These are phyloP conservation scores for Pseudomyrmex concolor DNA, from an alignment of 1,140 invertebrate species.

Conservation along the genomic window DNA sequence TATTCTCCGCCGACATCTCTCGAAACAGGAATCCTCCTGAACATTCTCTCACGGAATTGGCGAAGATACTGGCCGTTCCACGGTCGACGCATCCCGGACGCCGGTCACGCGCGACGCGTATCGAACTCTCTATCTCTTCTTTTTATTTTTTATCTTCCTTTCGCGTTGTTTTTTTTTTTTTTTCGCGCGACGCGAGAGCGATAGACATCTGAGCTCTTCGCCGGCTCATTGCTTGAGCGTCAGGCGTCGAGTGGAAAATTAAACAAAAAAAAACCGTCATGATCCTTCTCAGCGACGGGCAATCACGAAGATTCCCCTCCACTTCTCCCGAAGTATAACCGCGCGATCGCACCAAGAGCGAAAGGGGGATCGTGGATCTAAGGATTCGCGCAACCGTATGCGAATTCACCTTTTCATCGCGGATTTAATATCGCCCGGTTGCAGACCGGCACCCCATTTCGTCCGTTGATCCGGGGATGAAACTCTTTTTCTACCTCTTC, in stretches of 20 bases:
- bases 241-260: slow-evolving; percentile 66
- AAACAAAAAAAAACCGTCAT: slow-evolving; percentile 74
- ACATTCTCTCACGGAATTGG: slow-evolving; percentile 28
- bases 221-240: neutral
- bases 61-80: neutral
- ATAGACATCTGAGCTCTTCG: slow-evolving; percentile 1
- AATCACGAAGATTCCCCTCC: slow-evolving; percentile 71
- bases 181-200: neutral
- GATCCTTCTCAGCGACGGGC: slow-evolving; percentile 71
- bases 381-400: slow-evolving; percentile 54
- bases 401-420: slow-evolving; percentile 71
- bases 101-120: slow-evolving; percentile 43
- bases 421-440: slow-evolving; percentile 74
- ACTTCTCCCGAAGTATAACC: slow-evolving; percentile 65
- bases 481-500: slow-evolving; percentile 21
- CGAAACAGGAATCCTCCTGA: slow-evolving; percentile 37
- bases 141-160: neutral
- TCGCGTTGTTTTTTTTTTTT: neutral
- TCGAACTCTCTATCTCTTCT: slow-evolving; percentile 34
- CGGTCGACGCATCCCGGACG: slow-evolving; percentile 10
- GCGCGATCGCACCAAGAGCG: slow-evolving; percentile 4
- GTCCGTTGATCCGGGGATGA: slow-evolving; percentile 49
- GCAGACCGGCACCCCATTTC: slow-evolving; percentile 56
- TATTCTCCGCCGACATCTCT: slow-evolving; percentile 33
- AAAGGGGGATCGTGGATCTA: slow-evolving; percentile 26